These are phyloP conservation scores for Leptoteleia sp. DNA, from an alignment of 1,140 invertebrate genomes.

Conservation along the genomic window DNA sequence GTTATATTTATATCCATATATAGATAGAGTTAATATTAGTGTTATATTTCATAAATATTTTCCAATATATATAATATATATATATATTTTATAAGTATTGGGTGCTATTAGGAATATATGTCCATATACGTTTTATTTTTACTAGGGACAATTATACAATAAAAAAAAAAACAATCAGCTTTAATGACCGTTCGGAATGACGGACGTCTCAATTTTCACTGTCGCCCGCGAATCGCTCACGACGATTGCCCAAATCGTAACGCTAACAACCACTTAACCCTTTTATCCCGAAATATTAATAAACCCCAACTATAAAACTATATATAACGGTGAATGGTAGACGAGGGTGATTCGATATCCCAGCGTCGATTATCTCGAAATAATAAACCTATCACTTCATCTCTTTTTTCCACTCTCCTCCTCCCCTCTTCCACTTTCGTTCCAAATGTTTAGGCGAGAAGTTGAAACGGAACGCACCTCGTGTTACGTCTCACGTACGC, in stretches of 20 bases:
- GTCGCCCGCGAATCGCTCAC: constrained; percentile 15
- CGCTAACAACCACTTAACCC: constrained; percentile 32
- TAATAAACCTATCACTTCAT: constrained; percentile 49
- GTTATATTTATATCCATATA: no score
- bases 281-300: constrained; percentile 33
- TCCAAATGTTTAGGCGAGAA: constrained; percentile 19
- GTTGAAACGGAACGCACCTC: constrained; percentile 8
- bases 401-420: constrained; percentile 12
- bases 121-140: no score
- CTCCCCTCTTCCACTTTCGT: constrained; percentile 2
- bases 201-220: no score
- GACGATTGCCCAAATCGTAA: constrained; percentile 10
- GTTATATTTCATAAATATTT: no score
- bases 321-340: constrained; percentile 7
- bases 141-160: no score
- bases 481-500: constrained; percentile 10
- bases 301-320: constrained; percentile 7
- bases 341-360: constrained; percentile 10
- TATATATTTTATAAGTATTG: no score
- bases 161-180: no score
- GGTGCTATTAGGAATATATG: no score
- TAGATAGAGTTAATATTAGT: no score
- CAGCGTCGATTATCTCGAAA: constrained; percentile 40
- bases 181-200: no score
- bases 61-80: no score